A percentile compares a stretch with the other conserved stretches of the same genome.
These are phyloP conservation scores for Cataglyphis rosenhaueri DNA, from an alignment of 2,888 invertebrate genomes.

Conservation along the genomic window DNA sequence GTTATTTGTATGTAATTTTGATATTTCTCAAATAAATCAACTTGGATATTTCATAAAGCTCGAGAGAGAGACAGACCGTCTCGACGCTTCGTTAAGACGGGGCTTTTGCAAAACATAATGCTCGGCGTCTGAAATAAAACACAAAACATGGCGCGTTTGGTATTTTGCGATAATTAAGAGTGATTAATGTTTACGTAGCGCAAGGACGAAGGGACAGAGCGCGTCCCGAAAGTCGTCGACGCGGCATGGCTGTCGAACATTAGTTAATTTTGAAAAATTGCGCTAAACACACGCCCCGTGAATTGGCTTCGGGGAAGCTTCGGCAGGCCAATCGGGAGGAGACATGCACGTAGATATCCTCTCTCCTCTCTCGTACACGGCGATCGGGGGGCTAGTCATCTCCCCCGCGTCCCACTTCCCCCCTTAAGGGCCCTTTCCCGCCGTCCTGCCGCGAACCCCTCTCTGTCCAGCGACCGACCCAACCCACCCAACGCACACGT, in stretches of 20 bases:
- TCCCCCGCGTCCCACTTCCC: constrained; percentile 66
- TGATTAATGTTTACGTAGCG: constrained; percentile 79
- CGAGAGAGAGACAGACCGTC: not conserved
- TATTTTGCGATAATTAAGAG: constrained; percentile 77
- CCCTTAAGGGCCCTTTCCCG: constrained; percentile 77
- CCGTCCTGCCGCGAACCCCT: constrained; percentile 65
- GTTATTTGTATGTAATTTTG: not conserved
- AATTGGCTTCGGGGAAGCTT: constrained; percentile 80
- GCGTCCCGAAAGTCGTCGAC: constrained; percentile 58
- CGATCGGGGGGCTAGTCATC: constrained; percentile 75
- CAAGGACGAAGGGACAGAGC: constrained; percentile 49
- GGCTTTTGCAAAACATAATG: not conserved
- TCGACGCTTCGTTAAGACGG: constrained; percentile 40
- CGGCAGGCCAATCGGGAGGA: constrained; percentile 81
- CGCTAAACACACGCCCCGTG: constrained; percentile 81
- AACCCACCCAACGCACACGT: constrained; percentile 78
- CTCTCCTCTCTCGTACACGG: constrained; percentile 63
- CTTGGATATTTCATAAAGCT: not conserved
- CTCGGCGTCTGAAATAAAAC: constrained; percentile 28
- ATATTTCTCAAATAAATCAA: not conserved
- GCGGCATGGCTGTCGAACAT: constrained; percentile 81
- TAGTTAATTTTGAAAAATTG: constrained; percentile 85
- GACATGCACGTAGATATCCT: constrained; percentile 76
- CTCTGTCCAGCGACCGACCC: constrained; percentile 72
- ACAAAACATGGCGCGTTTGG: constrained; percentile 16